Evolutionary conservation across 1,140 invertebrate genomes (phyloP).

Genomic region (Homalodisca vitripennis): DNA sequence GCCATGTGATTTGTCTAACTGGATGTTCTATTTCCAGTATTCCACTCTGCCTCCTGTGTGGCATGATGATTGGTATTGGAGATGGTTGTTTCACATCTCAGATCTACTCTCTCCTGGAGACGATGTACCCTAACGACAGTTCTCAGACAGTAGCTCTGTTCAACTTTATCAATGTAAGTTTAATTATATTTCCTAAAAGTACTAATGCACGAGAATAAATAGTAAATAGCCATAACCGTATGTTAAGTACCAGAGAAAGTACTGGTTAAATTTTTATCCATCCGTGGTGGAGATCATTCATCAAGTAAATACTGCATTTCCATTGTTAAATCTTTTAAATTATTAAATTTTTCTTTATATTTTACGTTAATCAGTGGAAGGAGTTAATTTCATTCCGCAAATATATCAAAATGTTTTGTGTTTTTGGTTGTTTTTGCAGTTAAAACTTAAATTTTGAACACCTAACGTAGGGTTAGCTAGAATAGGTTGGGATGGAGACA

Average conservation of each 20-base stretch:
- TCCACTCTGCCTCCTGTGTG: conserved; percentile 79
- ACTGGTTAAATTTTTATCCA: not conserved
- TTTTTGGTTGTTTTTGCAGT: too few species aligned
- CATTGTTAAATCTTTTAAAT: not conserved
- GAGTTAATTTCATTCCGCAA: too few species aligned
- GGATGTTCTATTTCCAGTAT: conserved; percentile 15
- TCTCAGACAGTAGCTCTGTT: conserved; percentile 22
- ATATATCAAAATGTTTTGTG: too few species aligned
- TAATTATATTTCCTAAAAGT: not conserved
- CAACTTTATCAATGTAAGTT: conserved; percentile 28
- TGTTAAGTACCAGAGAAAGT: not conserved
- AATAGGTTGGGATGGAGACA: too few species aligned
- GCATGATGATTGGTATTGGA: conserved; percentile 88
- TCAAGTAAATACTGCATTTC: not conserved
- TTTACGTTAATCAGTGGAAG: not conserved
- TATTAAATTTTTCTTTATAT: not conserved
- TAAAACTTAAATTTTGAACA: too few species aligned
- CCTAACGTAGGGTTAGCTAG: too few species aligned
- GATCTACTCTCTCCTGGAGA: conserved; percentile 86
- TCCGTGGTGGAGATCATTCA: not conserved
- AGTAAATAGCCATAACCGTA: not conserved
- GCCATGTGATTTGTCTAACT: too few species aligned
- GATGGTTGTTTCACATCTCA: conserved; percentile 96
- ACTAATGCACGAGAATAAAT: not conserved
- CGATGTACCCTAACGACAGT: conserved; percentile 55